Percentiles rank a stretch among this genome's conserved stretches.
Evolutionary conservation across 2,113 vertebrate species (phyloP).

Genomic region (Ploceus nigricollis): DNA sequence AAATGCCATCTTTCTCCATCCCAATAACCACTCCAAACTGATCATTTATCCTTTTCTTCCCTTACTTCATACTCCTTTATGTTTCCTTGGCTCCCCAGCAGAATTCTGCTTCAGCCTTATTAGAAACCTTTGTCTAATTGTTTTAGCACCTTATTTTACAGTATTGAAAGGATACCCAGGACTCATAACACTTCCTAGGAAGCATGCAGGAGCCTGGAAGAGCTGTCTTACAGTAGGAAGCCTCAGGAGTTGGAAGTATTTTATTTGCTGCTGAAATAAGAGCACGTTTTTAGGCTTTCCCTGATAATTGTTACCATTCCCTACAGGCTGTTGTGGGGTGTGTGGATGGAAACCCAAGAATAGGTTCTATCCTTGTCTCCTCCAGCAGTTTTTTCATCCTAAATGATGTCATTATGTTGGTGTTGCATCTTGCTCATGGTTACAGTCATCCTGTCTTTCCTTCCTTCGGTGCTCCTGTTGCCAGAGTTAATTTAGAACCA

Average conservation of each 20-base stretch:
- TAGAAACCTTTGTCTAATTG: not conserved
- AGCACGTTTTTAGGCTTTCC: not conserved
- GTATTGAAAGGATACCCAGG: not conserved
- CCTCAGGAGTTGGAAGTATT: not conserved
- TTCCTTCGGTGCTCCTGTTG: not conserved
- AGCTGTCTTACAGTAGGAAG: not conserved
- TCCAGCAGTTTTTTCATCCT: not conserved
- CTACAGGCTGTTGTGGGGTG: not conserved
- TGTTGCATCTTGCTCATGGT: conserved; percentile 25
- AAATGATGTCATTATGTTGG: not conserved
- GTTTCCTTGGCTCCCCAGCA: not conserved
- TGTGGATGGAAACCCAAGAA: not conserved
- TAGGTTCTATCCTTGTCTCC: not conserved
- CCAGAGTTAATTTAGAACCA: conserved; percentile 22
- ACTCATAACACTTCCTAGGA: not conserved
- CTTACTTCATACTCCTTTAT: not conserved
- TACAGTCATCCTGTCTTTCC: conserved; percentile 24
- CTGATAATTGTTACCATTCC: not conserved
- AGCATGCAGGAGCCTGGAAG: not conserved
- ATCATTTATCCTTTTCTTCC: not conserved
- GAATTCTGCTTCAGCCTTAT: not conserved
- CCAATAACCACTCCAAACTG: not conserved
- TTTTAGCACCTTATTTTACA: not conserved
- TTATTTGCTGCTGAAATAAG: not conserved
- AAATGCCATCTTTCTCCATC: not conserved